These are phyloP conservation scores for Sminthurinus aureus DNA, from an alignment of 2,888 invertebrate species.

Conservation along the genomic window DNA sequence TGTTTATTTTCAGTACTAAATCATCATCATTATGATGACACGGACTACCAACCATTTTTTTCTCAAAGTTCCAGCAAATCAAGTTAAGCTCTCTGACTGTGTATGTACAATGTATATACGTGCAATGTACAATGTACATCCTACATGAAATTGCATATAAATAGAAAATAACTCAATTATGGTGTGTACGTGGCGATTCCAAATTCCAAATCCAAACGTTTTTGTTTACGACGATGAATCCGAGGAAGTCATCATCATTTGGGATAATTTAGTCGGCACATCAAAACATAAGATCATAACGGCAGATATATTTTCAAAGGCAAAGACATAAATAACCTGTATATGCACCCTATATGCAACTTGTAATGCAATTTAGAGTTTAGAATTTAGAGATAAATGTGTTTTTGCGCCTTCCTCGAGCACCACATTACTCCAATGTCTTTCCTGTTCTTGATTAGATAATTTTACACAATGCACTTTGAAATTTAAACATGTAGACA, in stretches of 20 bases:
- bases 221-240: not conserved
- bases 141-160: not conserved
- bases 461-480: not conserved
- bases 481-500: no score
- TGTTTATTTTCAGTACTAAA: slow-evolving; percentile 4
- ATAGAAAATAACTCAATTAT: not conserved
- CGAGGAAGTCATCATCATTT: slow-evolving; percentile 2
- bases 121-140: not conserved
- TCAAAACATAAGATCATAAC: not conserved
- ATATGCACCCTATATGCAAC: not conserved
- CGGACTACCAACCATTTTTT: no score
- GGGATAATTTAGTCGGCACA: not conserved
- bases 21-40: slow-evolving; percentile 10
- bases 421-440: slow-evolving; percentile 11
- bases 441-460: slow-evolving; percentile 21
- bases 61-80: not conserved
- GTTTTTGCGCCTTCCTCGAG: not conserved
- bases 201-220: not conserved
- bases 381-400: not conserved
- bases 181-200: not conserved
- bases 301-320: not conserved
- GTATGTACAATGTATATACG: not conserved
- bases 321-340: slow-evolving; percentile 2
- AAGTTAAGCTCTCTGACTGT: no score
- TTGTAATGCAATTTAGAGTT: not conserved